Evolutionary conservation across 2,797 vertebrate species (phyloP), one percentile per base, ranked within the genome.

Genomic region (Dicrostonyx torquatus): DNA sequence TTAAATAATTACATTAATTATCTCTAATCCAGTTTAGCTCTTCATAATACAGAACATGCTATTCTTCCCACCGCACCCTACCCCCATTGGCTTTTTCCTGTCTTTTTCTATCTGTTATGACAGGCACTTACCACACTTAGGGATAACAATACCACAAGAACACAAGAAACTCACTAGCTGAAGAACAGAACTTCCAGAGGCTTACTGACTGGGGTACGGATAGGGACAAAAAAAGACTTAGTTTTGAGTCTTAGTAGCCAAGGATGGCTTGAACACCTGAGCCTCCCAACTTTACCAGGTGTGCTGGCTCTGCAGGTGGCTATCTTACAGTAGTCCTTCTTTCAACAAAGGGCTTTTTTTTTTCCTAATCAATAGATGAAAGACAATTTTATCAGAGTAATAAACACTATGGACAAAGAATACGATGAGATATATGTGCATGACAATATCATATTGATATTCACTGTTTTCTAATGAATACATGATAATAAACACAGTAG

Each of bases 1-100:
- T 40, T 60, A 94, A 91, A 72, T 92, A 89, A 89, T 18, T 62
- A 58, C 0, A 85, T 85, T 92, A 89, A 93, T 89, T 78, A 87
- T 31, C 62, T 70, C 70, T 75, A 94, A 70, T 84, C 73, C 66
- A 91, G 29, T 60, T 79, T 77, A 87, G 60, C 17, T 43, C 34
- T 82, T 29, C 29, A 75, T 13, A 11, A 11, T 31, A 82, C 0
- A 89, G 22, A 92, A 34, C 58, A 90, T 37, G 34, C 11, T 94
- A 48, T 79, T 77, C 31, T 72, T 60, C 80, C 60, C 15, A 20
- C 29, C n/a, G 26, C 62, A 64, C n/a, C 17, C 75, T 26, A 53
- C 1, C 43, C 34, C 29, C 66, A 9, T 3, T 70, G 22, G 53
- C 79, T 45, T 37, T 40, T 50, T 64, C 43, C 40, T 40, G 26